phyloP scores from a whole-genome alignment of 2,888 invertebrate species.

The Stictocephala bisonia region DNA sequence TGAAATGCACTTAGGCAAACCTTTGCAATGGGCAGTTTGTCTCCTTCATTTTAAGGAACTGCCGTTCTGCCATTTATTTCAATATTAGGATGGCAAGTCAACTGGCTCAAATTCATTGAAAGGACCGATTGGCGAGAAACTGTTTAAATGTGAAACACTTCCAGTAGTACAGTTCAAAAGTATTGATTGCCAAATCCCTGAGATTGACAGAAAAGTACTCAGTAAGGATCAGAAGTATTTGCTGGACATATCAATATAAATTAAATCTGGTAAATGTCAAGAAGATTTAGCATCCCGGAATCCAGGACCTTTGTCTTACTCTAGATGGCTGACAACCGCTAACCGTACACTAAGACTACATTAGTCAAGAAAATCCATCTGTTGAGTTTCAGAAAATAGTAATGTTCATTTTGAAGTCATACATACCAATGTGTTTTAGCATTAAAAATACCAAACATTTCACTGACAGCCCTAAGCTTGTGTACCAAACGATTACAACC shows the following conservation, averaged over 20 bases:
- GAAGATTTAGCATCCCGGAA: conserved; percentile 30
- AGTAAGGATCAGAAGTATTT: conserved; percentile 49
- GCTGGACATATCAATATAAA: conserved; percentile 43
- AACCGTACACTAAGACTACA: conserved; percentile 23
- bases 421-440: conserved; percentile 30
- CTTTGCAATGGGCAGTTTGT: conserved; percentile 47
- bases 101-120: conserved; percentile 46
- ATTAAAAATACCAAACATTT: conserved; percentile 24
- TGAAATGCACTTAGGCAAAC: conserved; percentile 44
- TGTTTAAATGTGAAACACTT: conserved; percentile 48
- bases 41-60: conserved; percentile 50
- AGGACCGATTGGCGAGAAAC: conserved; percentile 44
- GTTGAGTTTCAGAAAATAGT: conserved; percentile 5
- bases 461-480: conserved; percentile 16
- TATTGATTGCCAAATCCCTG: conserved; percentile 42
- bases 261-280: conserved; percentile 42
- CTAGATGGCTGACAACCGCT: conserved; percentile 29
- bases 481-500: conserved; percentile 10
- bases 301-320: conserved; percentile 32
- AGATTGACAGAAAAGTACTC: conserved; percentile 16
- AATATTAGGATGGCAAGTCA: conserved; percentile 44
- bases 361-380: conserved; percentile 21
- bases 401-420: conserved; percentile 2
- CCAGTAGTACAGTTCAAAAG: conserved; percentile 44
- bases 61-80: conserved; percentile 49